Evolutionary conservation across 2,797 vertebrate genomes (phyloP).

Genomic region (Sparidentex hasta): DNA sequence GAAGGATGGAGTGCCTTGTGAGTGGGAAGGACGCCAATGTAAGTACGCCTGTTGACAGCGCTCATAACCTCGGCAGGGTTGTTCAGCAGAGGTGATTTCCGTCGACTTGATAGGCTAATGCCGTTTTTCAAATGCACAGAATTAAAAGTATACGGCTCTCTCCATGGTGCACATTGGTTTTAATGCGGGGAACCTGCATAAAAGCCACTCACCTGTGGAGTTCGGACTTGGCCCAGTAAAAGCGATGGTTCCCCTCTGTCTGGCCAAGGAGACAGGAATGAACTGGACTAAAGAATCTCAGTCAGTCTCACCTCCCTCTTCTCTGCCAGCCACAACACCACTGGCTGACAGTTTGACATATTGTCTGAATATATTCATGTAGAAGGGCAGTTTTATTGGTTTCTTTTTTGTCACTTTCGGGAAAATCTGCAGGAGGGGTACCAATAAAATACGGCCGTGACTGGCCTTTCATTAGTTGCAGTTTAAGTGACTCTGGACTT

Average conservation of each 20-base stretch:
- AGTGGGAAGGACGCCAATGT: constrained; percentile 97
- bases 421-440: constrained; percentile 15
- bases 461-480: constrained; percentile 11
- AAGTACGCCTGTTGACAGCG: constrained; percentile 80
- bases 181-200: constrained; percentile 36
- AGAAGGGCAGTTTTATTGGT: constrained; percentile 24
- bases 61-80: constrained; percentile 20
- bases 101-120: constrained; percentile 24
- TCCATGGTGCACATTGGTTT: constrained; percentile 31
- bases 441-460: constrained; percentile 19
- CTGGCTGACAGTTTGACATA: constrained; percentile 42
- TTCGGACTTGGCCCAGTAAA: constrained; percentile 56
- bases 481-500: constrained; percentile 32
- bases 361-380: constrained; percentile 33
- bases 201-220: constrained; percentile 50
- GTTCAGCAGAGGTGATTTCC: constrained; percentile 47
- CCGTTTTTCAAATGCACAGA: not conserved
- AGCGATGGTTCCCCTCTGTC: constrained; percentile 58
- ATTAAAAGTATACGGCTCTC: constrained; percentile 17
- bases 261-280: constrained; percentile 59
- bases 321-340: constrained; percentile 35
- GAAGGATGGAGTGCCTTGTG: constrained; percentile 94
- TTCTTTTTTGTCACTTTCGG: constrained; percentile 22
- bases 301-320: constrained; percentile 24
- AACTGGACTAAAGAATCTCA: constrained; percentile 25